phyloP scores from a whole-genome alignment of 2,888 invertebrate genomes.

The Drosophila macrospina region DNA sequence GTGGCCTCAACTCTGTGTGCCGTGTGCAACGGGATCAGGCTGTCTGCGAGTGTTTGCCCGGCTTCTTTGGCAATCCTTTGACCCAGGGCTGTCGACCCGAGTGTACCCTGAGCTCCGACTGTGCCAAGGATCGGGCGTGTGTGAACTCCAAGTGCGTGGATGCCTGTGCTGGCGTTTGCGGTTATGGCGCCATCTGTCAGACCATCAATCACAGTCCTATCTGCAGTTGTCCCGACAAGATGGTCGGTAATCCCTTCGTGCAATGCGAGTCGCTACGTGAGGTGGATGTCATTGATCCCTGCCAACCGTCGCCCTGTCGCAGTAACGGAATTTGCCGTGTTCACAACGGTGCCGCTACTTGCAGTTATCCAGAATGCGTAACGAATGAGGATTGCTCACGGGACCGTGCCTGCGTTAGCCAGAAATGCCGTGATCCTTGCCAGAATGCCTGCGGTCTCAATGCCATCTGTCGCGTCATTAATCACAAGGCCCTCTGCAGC shows the following conservation, averaged over 20 bases:
- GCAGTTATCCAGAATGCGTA: constrained; percentile 94
- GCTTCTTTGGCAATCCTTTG: constrained; percentile 90
- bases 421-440: constrained; percentile 94
- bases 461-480: constrained; percentile 91
- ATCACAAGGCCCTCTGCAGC: constrained; percentile 93
- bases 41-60: constrained; percentile 91
- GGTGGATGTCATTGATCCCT: constrained; percentile 88
- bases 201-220: constrained; percentile 94
- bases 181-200: constrained; percentile 91
- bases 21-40: constrained; percentile 87
- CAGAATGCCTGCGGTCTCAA: constrained; percentile 93
- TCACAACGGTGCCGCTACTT: constrained; percentile 89
- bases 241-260: constrained; percentile 93
- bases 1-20: constrained; percentile 92
- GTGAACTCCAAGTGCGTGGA: constrained; percentile 92
- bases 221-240: constrained; percentile 91
- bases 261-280: constrained; percentile 87
- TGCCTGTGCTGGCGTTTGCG: constrained; percentile 93
- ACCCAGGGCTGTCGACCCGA: constrained; percentile 92
- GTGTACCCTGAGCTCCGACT: constrained; percentile 93
- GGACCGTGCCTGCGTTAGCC: constrained; percentile 92
- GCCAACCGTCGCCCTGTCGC: constrained; percentile 93
- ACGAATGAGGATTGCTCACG: constrained; percentile 95
- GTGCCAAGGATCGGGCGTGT: constrained; percentile 90
- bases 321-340: constrained; percentile 93